Base-by-base conservation (phyloP, 2,113 vertebrate species). In the Tyrannus savana region DNA sequence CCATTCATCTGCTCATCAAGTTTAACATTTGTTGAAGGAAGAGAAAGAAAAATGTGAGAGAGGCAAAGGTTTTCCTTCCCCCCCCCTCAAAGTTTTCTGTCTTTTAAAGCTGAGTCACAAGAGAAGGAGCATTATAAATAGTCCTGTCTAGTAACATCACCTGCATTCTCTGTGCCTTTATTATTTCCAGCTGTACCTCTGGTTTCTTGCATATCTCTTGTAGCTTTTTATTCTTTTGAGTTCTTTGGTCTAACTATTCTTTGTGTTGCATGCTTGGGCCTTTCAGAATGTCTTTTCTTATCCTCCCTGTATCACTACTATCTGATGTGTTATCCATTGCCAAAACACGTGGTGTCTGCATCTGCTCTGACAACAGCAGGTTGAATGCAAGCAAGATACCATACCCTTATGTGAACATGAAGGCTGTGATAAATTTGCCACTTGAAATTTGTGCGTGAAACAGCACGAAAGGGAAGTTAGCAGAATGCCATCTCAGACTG, bases 321-420 rank as follows among this genome's bases (percentile, higher is more conserved):
- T 94, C 78, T 79, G 94, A 93, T 95, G 72, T 89, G 84, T 91
- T 95, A 91, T 60, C 94, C 76, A 33, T 39, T 96, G 94, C 92
- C 93, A 89, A 90, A 95, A 81, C 84, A 60, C 72, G 68, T 92
- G 95, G 86, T 93, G 75, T 84, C 91, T 94, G 93, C 94, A 89
- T 95, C 95, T 95, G 95, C 90, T 96, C 83, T 95, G 93, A 90
- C 72, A 95, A 49, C 90, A 93, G 95, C 86, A 95, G 81, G 91
- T 92, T 96, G 95, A 93, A 94, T 84, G 74, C 88, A 92, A 90
- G 88, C 84, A 95, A 75, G 86, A 91, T 92, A 74, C 56, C 63
- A 35, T 87, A 86, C 83, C 83, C 69, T 84, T 94, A 66, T 90
- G 93, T 86, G 93, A 96, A 50, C 60, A 24, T 42, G 91, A 93